A percentile compares a stretch with the other conserved stretches of the same genome.
Conservation (phyloP, 2,113 vertebrate genomes). For the Garra rufa region DNA sequence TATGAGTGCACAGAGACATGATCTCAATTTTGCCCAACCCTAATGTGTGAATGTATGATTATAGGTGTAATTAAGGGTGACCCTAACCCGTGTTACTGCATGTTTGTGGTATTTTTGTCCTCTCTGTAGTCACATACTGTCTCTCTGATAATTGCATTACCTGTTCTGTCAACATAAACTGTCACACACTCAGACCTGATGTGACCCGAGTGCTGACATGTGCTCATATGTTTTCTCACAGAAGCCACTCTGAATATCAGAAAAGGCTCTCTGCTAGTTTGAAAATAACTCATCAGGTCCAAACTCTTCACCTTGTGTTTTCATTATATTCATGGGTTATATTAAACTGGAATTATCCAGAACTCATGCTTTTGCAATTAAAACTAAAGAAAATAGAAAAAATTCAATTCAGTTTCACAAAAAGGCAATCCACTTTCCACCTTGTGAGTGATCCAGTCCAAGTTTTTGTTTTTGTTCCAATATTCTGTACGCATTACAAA, state of each 20-base stretch:
- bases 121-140: slow-evolving; percentile 1
- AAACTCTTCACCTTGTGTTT: not conserved
- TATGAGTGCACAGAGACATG: too few species aligned
- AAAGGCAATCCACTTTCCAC: not conserved
- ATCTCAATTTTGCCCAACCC: not conserved
- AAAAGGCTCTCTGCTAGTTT: not conserved
- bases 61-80: not conserved
- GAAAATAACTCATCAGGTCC: not conserved
- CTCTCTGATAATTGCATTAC: not conserved
- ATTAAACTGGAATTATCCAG: not conserved
- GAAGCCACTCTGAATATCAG: not conserved
- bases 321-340: not conserved
- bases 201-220: not conserved
- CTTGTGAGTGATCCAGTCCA: not conserved
- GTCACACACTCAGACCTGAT: not conserved
- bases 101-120: not conserved
- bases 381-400: too few species aligned
- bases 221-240: not conserved
- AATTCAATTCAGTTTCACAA: not conserved
- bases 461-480: not conserved
- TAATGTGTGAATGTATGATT: not conserved
- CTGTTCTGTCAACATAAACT: not conserved
- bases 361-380: not conserved
- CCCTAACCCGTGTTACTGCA: slow-evolving; percentile 26
- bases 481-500: not conserved